These are phyloP conservation scores for Nothobranchius kuhntae DNA, from an alignment of 2,113 vertebrate genomes.

Conservation along the genomic window DNA sequence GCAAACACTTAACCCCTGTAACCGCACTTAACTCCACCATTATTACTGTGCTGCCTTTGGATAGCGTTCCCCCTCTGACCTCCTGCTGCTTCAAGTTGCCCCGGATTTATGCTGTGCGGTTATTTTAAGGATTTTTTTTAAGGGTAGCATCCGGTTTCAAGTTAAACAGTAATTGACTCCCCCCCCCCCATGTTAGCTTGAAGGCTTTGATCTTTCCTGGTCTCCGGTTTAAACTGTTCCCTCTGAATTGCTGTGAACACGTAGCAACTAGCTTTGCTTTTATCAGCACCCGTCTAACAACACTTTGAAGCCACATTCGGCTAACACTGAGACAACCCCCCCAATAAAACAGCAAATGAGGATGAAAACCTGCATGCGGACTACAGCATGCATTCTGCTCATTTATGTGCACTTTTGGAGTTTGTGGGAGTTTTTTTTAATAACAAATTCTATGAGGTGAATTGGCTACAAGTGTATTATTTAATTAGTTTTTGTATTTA, in stretches of 20 bases:
- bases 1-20: constrained; percentile 61
- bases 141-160: constrained; percentile 51
- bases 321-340: constrained; percentile 21
- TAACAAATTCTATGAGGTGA: background rate
- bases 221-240: constrained; percentile 62
- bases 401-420: constrained; percentile 1
- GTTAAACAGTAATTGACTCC: constrained; percentile 67
- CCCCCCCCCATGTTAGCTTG: constrained; percentile 25
- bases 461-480: background rate
- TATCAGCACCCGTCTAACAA: constrained; percentile 57
- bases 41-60: constrained; percentile 38
- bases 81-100: constrained; percentile 17
- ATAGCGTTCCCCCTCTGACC: constrained; percentile 12
- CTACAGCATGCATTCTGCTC: background rate
- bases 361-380: constrained; percentile 2
- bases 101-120: constrained; percentile 34
- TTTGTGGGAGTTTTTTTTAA: background rate
- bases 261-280: constrained; percentile 58
- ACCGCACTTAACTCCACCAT: constrained; percentile 47
- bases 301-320: constrained; percentile 60
- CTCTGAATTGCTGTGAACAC: constrained; percentile 57
- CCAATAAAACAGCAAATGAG: constrained; percentile 18
- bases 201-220: constrained; percentile 69
- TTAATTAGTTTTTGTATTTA: background rate
- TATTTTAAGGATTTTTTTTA: constrained; percentile 34